These are phyloP conservation scores for Ornithoptera priamus DNA, from an alignment of 2,888 invertebrate genomes.

Conservation along the genomic window DNA sequence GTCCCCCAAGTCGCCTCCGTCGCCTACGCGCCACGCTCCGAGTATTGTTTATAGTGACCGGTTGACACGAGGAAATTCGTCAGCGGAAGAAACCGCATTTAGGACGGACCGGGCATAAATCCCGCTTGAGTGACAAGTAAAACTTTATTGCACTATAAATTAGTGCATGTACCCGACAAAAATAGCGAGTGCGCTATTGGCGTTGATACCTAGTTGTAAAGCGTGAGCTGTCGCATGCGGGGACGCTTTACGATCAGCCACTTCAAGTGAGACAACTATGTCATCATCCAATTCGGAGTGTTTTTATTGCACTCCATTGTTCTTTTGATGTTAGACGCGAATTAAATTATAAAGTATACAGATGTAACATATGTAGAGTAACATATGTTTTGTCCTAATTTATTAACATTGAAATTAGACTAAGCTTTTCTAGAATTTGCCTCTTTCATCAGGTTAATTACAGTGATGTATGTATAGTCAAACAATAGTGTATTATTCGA, in stretches of 20 bases:
- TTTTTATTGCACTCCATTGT: slow-evolving; percentile 25
- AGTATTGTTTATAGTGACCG: slow-evolving; percentile 60
- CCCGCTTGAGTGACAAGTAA: slow-evolving; percentile 75
- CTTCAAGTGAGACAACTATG: slow-evolving; percentile 36
- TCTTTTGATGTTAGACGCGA: slow-evolving; percentile 11
- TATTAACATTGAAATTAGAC: too few relatives aligned
- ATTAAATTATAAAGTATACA: slow-evolving; percentile 18
- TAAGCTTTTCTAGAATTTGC: too few relatives aligned
- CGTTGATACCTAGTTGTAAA: slow-evolving; percentile 65
- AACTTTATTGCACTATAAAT: slow-evolving; percentile 77
- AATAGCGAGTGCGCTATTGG: slow-evolving; percentile 65
- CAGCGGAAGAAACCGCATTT: slow-evolving; percentile 77
- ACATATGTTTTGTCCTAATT: too few relatives aligned
- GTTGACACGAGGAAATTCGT: slow-evolving; percentile 75
- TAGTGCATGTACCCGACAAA: slow-evolving; percentile 66
- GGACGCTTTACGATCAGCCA: slow-evolving; percentile 53
- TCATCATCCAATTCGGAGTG: slow-evolving; percentile 29
- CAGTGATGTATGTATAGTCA: too few relatives aligned
- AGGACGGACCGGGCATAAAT: slow-evolving; percentile 72
- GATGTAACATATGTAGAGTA: too few relatives aligned
- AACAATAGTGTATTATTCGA: too few relatives aligned
- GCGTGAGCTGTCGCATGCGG: slow-evolving; percentile 69
- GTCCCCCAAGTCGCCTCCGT: slow-evolving; percentile 57
- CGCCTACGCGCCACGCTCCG: slow-evolving; percentile 54
- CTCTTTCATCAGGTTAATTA: too few relatives aligned